These are phyloP conservation scores for Molossus alvarezi DNA, from an alignment of 2,797 vertebrate genomes.

Conservation along the genomic window DNA sequence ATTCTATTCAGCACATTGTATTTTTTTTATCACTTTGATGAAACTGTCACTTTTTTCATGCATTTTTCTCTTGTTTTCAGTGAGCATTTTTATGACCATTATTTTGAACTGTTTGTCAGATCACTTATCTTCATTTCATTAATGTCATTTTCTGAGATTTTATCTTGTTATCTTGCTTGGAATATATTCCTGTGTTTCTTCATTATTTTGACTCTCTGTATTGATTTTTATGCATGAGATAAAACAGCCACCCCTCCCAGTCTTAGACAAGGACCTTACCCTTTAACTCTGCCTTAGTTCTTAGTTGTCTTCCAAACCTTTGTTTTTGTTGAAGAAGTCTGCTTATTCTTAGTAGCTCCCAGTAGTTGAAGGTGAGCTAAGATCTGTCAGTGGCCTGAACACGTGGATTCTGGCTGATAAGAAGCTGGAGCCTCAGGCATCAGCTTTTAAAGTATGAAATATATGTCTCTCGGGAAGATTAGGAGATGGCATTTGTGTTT, in stretches of 20 bases:
- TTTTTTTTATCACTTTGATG: not conserved
- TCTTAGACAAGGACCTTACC: not conserved
- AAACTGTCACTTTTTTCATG: not conserved
- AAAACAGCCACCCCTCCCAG: not conserved
- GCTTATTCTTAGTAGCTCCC: not conserved
- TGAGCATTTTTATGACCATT: not conserved
- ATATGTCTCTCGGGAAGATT: not conserved
- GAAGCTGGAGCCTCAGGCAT: not conserved
- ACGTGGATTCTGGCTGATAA: not conserved
- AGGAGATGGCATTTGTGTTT: not conserved
- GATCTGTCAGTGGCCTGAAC: not conserved
- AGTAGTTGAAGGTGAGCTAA: not conserved
- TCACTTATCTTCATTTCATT: not conserved
- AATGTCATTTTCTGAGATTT: not conserved
- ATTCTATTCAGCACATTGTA: not conserved
- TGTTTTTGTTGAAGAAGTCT: not conserved
- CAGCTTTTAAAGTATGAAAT: not conserved
- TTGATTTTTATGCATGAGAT: not conserved
- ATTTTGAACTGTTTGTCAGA: constrained; percentile 4
- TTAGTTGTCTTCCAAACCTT: not conserved
- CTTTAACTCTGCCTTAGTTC: not conserved
- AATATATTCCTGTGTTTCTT: not conserved
- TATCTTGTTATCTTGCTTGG: not conserved
- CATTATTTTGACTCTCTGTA: not conserved
- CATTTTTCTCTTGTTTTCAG: not conserved